Conservation (phyloP, 2,797 vertebrate genomes). For the Malacoraja senta region DNA sequence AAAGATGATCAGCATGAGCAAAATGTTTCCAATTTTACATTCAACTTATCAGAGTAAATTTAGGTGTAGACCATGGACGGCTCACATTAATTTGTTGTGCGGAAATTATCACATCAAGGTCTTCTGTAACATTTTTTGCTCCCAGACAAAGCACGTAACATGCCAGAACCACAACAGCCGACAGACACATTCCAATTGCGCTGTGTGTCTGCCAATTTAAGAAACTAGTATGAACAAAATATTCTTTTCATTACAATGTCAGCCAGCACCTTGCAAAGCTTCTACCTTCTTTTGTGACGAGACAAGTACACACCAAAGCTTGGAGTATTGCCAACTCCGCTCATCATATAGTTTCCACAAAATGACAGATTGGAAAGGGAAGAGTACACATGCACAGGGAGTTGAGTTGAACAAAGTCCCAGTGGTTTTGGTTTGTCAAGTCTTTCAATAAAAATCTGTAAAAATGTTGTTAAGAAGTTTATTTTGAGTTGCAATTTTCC, state of each 20-base stretch:
- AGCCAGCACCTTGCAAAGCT: neutral
- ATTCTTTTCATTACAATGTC: neutral
- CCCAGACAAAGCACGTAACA: neutral
- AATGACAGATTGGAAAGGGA: neutral
- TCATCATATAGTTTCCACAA: neutral
- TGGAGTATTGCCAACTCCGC: neutral
- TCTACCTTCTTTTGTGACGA: neutral
- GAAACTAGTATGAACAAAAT: neutral
- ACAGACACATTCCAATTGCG: neutral
- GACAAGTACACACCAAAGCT: neutral
- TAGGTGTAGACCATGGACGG: neutral
- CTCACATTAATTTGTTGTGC: neutral
- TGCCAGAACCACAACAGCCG: neutral
- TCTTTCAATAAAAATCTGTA: neutral
- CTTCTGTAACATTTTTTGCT: neutral
- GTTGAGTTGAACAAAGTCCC: neutral
- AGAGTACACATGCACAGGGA: neutral
- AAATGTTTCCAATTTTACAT: neutral
- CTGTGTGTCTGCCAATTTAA: conserved; percentile 10
- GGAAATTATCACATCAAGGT: neutral
- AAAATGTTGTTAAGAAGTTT: neutral
- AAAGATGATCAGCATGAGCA: neutral
- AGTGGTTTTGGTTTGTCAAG: neutral
- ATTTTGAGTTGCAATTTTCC: neutral
- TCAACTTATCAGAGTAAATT: neutral